Evolutionary conservation across 2,888 invertebrate species (phyloP).

Genomic region (Cantharis rufa): DNA sequence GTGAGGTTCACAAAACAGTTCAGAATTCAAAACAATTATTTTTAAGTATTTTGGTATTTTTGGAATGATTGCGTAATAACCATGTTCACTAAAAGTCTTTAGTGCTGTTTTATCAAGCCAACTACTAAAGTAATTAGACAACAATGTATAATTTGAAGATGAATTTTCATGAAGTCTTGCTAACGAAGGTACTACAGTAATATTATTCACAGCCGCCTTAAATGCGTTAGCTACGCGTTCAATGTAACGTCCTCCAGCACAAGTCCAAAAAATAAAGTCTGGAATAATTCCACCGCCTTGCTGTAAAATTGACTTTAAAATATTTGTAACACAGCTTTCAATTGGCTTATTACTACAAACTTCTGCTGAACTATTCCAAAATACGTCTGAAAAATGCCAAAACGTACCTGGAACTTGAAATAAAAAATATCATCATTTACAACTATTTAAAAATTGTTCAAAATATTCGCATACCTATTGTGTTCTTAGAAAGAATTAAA

Average conservation of each 20-base stretch:
- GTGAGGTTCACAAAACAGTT: conserved; percentile 3
- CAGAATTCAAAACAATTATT: conserved; percentile 10
- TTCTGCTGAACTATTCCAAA: neutral
- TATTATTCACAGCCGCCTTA: neutral
- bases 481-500: neutral
- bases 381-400: conserved; percentile 13
- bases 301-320: neutral
- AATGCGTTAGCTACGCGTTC: neutral
- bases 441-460: neutral
- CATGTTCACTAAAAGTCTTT: conserved; percentile 2
- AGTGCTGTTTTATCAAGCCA: neutral
- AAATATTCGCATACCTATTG: neutral
- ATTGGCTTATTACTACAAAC: neutral
- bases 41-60: neutral
- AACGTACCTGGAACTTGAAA: conserved; percentile 3
- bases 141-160: neutral
- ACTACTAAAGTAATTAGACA: neutral
- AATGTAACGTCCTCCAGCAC: neutral
- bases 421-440: neutral
- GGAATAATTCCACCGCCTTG: neutral
- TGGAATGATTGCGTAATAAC: neutral
- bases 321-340: neutral
- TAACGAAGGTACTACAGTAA: conserved; percentile 1
- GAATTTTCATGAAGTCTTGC: neutral
- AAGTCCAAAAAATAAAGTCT: neutral